Percentiles rank a stretch among this genome's conserved stretches.
Conservation (phyloP, 2,797 vertebrate genomes). For the Eremophila alpestris region DNA sequence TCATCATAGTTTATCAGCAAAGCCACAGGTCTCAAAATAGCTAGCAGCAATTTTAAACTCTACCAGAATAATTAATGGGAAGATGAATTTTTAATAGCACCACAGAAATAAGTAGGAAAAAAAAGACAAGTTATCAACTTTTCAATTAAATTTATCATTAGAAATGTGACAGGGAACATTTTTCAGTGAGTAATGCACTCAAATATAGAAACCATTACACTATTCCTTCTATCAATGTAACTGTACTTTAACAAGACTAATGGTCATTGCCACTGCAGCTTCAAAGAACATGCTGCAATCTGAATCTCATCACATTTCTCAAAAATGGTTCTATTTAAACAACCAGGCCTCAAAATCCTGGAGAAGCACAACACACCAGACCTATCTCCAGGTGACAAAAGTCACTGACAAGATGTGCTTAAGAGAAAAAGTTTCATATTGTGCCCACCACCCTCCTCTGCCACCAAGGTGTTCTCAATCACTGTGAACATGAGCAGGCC, state of each 20-base stretch:
- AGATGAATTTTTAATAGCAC: constrained; percentile 1
- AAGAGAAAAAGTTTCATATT: not conserved
- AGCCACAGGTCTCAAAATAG: constrained; percentile 1
- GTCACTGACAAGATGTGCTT: not conserved
- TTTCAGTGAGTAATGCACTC: not conserved
- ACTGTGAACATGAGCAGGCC: not conserved
- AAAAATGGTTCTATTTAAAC: not conserved
- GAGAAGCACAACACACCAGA: not conserved
- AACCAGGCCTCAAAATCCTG: not conserved
- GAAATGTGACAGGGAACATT: not conserved
- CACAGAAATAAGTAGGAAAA: not conserved
- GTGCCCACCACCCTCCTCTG: not conserved
- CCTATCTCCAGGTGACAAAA: not conserved
- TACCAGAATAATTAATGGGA: not conserved
- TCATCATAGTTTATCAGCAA: not conserved
- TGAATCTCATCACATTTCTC: not conserved
- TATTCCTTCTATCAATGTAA: not conserved
- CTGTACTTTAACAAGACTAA: not conserved
- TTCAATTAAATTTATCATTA: constrained; percentile 30
- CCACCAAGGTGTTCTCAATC: not conserved
- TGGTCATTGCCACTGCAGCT: not conserved
- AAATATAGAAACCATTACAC: constrained; percentile 23
- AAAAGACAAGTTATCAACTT: not conserved
- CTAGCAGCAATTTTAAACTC: not conserved
- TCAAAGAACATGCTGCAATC: not conserved